Percentiles rank a stretch among this genome's conserved stretches.
These are phyloP conservation scores for Dicrostonyx torquatus DNA, from an alignment of 2,797 vertebrate genomes.

Conservation along the genomic window DNA sequence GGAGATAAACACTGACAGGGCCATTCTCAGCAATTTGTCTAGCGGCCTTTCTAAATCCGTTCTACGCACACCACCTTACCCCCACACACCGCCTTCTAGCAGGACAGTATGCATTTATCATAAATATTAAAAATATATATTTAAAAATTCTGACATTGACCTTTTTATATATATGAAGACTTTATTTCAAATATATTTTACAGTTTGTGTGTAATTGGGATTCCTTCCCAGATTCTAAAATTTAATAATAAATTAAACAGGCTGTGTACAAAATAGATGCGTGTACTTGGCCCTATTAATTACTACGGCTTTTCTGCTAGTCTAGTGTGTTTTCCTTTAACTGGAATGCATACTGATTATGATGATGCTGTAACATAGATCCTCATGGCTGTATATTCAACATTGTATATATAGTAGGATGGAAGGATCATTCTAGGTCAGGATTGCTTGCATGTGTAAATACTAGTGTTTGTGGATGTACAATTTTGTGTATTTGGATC, in stretches of 20 bases:
- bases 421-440: not conserved
- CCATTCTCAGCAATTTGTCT: not conserved
- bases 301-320: conserved; percentile 53
- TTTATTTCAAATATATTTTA: conserved; percentile 79
- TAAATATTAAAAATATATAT: not conserved
- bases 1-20: too few relatives aligned
- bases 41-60: not conserved
- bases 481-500: not conserved
- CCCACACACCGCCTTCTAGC: not conserved
- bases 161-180: conserved; percentile 67
- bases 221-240: conserved; percentile 72
- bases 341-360: conserved; percentile 9
- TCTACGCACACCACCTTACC: not conserved
- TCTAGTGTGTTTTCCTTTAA: conserved; percentile 23
- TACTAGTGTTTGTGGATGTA: not conserved
- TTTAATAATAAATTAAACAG: conserved; percentile 70
- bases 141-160: conserved; percentile 23
- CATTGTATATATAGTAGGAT: not conserved
- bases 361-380: conserved; percentile 23
- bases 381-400: conserved; percentile 34
- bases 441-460: conserved; percentile 40
- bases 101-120: not conserved
- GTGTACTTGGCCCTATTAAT: conserved; percentile 34
- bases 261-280: conserved; percentile 63
- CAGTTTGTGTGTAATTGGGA: conserved; percentile 61